Percentiles rank a stretch among this genome's conserved stretches.
Evolutionary conservation across 2,888 invertebrate species (phyloP).

Genomic region (Pollenia angustigena): DNA sequence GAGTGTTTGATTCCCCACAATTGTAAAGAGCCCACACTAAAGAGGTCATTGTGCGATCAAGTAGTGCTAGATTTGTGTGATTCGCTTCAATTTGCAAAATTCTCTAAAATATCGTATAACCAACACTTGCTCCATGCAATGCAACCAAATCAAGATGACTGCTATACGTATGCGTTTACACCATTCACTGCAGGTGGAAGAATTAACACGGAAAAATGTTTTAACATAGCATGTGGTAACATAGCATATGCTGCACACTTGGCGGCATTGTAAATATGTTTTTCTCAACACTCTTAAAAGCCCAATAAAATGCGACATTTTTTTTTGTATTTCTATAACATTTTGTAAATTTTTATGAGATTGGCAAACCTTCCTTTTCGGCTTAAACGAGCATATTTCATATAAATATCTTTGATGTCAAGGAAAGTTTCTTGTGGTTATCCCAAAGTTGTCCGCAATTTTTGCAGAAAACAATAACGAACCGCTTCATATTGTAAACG

Average conservation of each 20-base stretch:
- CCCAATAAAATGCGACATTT: conserved; percentile 93
- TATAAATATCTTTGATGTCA: conserved; percentile 92
- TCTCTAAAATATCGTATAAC: conserved; percentile 90
- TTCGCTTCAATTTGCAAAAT: conserved; percentile 68
- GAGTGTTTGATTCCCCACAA: no score
- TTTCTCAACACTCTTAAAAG: conserved; percentile 96
- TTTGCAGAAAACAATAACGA: conserved; percentile 93
- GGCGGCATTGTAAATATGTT: conserved; percentile 96
- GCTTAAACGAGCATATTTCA: conserved; percentile 89
- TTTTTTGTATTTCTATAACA: conserved; percentile 86
- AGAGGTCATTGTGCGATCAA: conserved; percentile 89
- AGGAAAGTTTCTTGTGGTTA: conserved; percentile 97
- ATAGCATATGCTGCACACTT: conserved; percentile 96
- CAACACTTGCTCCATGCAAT: conserved; percentile 92
- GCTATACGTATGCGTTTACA: no score
- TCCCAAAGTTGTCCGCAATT: conserved; percentile 95
- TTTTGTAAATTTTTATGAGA: conserved; percentile 70
- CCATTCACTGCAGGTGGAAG: no score
- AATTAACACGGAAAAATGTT: conserved; percentile 96
- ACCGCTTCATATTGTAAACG: conserved; percentile 96
- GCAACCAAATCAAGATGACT: conserved; percentile 93
- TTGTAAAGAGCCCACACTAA: conserved; percentile 91
- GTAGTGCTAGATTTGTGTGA: conserved; percentile 86
- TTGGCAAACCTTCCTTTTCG: conserved; percentile 79
- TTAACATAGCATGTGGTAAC: conserved; percentile 92